These are phyloP conservation scores for Sturnus vulgaris DNA, from an alignment of 2,113 vertebrate species.

Conservation along the genomic window DNA sequence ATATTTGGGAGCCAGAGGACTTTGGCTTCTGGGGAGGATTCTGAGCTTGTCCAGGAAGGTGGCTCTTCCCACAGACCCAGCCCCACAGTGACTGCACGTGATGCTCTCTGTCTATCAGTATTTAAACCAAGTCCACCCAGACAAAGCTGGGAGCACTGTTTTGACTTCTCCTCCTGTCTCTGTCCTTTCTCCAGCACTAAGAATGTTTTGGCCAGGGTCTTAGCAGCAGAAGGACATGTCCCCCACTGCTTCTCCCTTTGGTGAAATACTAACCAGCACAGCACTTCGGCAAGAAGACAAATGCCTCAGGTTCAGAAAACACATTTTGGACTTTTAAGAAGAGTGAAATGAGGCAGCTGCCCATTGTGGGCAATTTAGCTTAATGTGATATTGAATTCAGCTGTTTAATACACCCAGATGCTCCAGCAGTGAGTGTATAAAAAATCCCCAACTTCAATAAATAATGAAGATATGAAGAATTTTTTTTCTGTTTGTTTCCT, in stretches of 20 bases:
- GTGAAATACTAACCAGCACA: not conserved
- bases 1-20: not conserved
- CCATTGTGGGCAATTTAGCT: conserved; percentile 33
- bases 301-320: not conserved
- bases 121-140: not conserved
- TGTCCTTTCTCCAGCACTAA: not conserved
- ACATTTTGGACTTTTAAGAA: not conserved
- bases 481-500: not conserved
- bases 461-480: not conserved
- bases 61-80: not conserved
- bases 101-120: not conserved
- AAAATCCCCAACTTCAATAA: conserved; percentile 1
- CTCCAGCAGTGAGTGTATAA: conserved; percentile 19
- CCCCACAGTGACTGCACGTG: accelerated
- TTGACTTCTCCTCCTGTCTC: not conserved
- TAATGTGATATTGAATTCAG: conserved; percentile 29
- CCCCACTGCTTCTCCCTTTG: not conserved
- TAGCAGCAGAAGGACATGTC: not conserved
- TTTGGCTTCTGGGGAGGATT: not conserved
- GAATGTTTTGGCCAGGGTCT: not conserved
- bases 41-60: not conserved
- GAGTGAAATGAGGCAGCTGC: conserved; percentile 17
- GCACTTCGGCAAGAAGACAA: not conserved
- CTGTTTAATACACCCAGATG: conserved; percentile 43
- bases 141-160: not conserved